These are phyloP conservation scores for Solenopsis fugax DNA, from an alignment of 1,140 invertebrate species.

Conservation along the genomic window DNA sequence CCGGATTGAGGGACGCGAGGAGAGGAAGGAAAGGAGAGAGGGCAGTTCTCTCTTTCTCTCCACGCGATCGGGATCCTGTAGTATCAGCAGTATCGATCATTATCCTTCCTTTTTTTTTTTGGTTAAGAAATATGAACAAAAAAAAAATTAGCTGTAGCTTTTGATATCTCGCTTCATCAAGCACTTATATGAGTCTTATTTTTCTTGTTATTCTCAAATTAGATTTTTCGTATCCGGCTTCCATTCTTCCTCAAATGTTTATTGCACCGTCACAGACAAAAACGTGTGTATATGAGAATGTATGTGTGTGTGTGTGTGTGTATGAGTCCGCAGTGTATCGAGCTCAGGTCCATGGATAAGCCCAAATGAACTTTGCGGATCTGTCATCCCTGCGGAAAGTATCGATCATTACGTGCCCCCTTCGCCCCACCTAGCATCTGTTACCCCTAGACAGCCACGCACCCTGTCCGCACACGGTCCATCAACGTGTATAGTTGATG, in stretches of 20 bases:
- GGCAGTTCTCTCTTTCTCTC: not conserved
- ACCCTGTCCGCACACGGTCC: constrained; percentile 1
- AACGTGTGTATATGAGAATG: too few species aligned
- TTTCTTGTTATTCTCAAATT: not conserved
- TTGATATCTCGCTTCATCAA: not conserved
- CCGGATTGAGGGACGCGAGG: constrained; percentile 49
- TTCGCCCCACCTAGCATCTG: not conserved
- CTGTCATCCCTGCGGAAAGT: constrained; percentile 42
- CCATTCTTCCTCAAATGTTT: not conserved
- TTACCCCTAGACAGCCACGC: not conserved
- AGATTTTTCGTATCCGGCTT: not conserved
- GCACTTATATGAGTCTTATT: not conserved
- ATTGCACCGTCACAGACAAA: not conserved
- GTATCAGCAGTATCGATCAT: constrained; percentile 75
- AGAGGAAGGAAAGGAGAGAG: constrained; percentile 6
- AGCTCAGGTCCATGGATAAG: not conserved
- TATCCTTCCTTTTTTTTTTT: constrained; percentile 17
- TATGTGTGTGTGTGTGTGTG: too few species aligned
- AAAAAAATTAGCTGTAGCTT: not conserved
- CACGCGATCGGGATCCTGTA: constrained; percentile 65
- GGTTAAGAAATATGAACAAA: not conserved
- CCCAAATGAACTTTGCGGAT: not conserved
- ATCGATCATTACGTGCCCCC: constrained; percentile 69
- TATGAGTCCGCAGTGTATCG: too few species aligned
- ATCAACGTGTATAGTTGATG: constrained; percentile 4